Percentiles rank a stretch among this genome's conserved stretches.
Conservation (phyloP, 2,113 vertebrate species). For the Oryctolagus cuniculus region mOryCun1.1 NC_091432.1:195358001-195358500, state of each 20-base stretch:
- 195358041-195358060: not conserved
- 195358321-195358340: not conserved
- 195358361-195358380: constrained; percentile 38
- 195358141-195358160: constrained; percentile 1
- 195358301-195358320: constrained; percentile 38
- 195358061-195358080: constrained; percentile 3
- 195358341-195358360: constrained; percentile 17
- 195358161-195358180: not conserved
- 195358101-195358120: not conserved
- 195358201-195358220: not conserved
- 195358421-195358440: not conserved
- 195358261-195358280: not conserved
- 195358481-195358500: constrained; percentile 28
- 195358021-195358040: constrained; percentile 8
- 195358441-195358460: not conserved
- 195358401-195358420: constrained; percentile 27
- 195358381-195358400: constrained; percentile 27
- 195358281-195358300: constrained; percentile 18
- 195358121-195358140: not conserved
- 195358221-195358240: not conserved
- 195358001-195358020: constrained; percentile 20
- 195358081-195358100: not conserved
- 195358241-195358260: not conserved
- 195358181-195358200: not conserved
- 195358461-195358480: constrained; percentile 22